Base-by-base conservation (phyloP, 2,113 vertebrate species). In the Excalfactoria chinensis region DNA sequence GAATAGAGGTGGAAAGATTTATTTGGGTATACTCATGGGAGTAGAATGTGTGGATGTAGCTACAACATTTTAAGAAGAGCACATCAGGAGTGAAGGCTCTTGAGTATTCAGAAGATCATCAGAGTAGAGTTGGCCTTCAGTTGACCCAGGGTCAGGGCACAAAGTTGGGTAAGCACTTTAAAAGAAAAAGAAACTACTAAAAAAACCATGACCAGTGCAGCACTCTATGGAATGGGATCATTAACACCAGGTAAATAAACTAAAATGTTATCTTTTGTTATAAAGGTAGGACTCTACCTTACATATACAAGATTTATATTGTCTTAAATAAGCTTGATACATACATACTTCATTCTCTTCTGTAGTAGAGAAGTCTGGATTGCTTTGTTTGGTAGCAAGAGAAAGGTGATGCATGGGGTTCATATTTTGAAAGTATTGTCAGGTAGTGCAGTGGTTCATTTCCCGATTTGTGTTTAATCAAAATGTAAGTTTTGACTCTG, bases 61-160 rank as follows among this genome's bases (percentile, higher is more conserved):
- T 91, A 1, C 62, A 89, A 7, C 55, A 18, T 63, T 69, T 91
- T 41, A 91, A 59, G 64, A 46, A 91, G 66, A 70, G 83, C 35
- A 51, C 72, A 28, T 56, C 1, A 26, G 78, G 82, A 93, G 2
- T n/a, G 75, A 80, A 86, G 79, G 48, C 74, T 89, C 49, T 87
- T 11, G 72, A 53, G 67, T 35, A 51, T 85, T 91, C 40, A 85
- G 59, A 76, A 93, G 68, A 72, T 91, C 41, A 28, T 66, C 21
- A 55, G 48, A 71, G 49, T 73, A 55, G 35, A 62, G 72, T 34
- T 93, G 94, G 60, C 93, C 85, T 91, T 89, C n/a, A 43, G 14
- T 80, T 91, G 68, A 85, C 88, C 68, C 17, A 9, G 32, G 14
- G 40, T 79, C 40, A 75, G 59, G 60, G 35, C 53, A 40, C 4